Evolutionary conservation across 2,888 invertebrate species (phyloP), one percentile per base, ranked within the genome.

Genomic region (Drosophila barbarae): DNA sequence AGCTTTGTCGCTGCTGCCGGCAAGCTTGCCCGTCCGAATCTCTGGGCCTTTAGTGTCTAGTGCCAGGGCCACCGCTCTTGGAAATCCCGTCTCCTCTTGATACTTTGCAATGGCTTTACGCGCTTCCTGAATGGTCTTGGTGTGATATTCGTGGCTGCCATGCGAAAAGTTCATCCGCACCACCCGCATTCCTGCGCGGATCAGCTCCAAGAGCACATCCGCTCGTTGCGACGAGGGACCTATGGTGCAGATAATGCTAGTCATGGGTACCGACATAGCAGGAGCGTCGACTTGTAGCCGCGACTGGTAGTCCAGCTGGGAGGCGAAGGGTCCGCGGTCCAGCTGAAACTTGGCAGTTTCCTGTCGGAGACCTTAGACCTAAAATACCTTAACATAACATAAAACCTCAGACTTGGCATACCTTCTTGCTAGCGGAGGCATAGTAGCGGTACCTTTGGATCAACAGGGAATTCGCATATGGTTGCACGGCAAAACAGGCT

Each of bases 11-110:
- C 23, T n/a, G 91, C 97, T 97, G 63, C 96, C 98, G 88, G 95
- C 94, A 69, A 98, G 91, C 30, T 98, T 92, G 7, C 99, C 99
- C 56, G 98, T 99, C 84, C 99, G 93, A 87, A 99, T 99, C 90
- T 99, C 99, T 1, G 98, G 98, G 2, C 98, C 99, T 89, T 98
- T 99, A 3, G 99, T 99, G 86, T 99, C 98, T 67, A 99, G 91
- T 26, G 99, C 99, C 86, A 99, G 96, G 32, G 98, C 99, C 42
- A 98, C 91, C 0, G 97, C 94, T 87, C 92, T 93, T 6, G 91
- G 92, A 72, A 93, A 91, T 23, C 94, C 94, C 5, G 93, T 87
- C 77, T 93, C 93, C 26, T 92, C 91, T 65, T 94, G 93, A 86
- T 95, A 94, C 86, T 93, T 94, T 77, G 92, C 93, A 74, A 94